phyloP scores from a whole-genome alignment of 2,797 vertebrate genomes.

The Odontamblyopus lacepedii region DNA sequence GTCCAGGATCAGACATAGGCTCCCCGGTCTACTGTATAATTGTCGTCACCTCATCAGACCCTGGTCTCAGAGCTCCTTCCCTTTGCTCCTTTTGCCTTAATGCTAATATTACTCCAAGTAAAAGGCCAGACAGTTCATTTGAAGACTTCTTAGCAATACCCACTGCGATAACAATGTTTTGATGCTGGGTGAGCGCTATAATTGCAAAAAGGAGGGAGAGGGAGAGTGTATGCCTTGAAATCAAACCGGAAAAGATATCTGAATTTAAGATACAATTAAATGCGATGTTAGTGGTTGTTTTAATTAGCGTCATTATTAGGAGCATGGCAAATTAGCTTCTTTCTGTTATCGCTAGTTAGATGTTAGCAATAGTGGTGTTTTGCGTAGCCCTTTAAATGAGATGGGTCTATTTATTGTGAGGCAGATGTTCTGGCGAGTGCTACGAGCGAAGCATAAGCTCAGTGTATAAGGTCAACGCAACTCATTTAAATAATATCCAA shows the following conservation, averaged over 20 bases:
- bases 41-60: neutral
- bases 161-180: conserved; percentile 9
- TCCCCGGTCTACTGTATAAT: neutral
- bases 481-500: conserved; percentile 61
- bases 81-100: neutral
- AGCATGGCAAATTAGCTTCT: conserved; percentile 32
- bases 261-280: conserved; percentile 14
- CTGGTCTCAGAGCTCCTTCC: neutral
- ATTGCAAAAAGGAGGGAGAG: neutral
- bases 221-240: neutral
- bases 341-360: conserved; percentile 25
- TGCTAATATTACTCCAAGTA: conserved; percentile 3
- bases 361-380: conserved; percentile 14
- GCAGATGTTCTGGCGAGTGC: conserved; percentile 24
- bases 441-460: conserved; percentile 26
- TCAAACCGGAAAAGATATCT: neutral
- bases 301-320: conserved; percentile 32
- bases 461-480: conserved; percentile 29
- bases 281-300: conserved; percentile 23
- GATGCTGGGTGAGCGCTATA: neutral
- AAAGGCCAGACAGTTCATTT: neutral
- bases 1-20: neutral
- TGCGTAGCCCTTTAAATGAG: conserved; percentile 28
- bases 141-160: conserved; percentile 5
- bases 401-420: conserved; percentile 21